Evolutionary conservation across 2,888 invertebrate species (phyloP).

Genomic region (Callimorpha dominula): DNA sequence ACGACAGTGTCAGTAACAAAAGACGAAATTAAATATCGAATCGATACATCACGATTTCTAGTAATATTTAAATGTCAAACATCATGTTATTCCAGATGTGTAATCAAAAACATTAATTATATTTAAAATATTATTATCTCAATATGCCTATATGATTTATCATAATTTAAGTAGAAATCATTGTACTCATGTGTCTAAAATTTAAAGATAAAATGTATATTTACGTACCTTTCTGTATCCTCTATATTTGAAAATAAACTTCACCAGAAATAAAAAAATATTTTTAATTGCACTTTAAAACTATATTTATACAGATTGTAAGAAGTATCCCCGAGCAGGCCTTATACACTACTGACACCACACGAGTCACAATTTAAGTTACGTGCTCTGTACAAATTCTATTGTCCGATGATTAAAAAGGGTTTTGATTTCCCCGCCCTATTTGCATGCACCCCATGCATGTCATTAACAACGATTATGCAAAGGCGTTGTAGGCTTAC

Average conservation of each 20-base stretch:
- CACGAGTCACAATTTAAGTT: conserved; percentile 57
- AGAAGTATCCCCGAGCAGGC: conserved; percentile 65
- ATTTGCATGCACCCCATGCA: conserved; percentile 44
- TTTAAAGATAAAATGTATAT: conserved; percentile 29
- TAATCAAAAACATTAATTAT: conserved; percentile 31
- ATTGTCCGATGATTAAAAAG: conserved; percentile 68
- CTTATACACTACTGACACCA: conserved; percentile 70
- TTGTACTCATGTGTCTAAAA: conserved; percentile 39
- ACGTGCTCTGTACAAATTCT: conserved; percentile 69
- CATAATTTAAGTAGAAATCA: conserved; percentile 31
- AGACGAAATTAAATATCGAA: conserved; percentile 20
- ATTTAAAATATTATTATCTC: conserved; percentile 22
- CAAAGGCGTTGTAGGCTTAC: conserved; percentile 45
- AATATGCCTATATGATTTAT: conserved; percentile 20
- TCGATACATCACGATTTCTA: conserved; percentile 24
- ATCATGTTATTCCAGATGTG: conserved; percentile 29
- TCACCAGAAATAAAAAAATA: conserved; percentile 65
- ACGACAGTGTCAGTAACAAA: conserved; percentile 25
- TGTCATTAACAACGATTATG: conserved; percentile 38
- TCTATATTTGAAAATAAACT: conserved; percentile 54
- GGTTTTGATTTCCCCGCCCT: conserved; percentile 70
- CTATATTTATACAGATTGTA: conserved; percentile 24
- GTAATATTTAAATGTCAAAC: conserved; percentile 26
- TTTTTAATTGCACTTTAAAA: conserved; percentile 45
- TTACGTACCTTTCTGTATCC: conserved; percentile 50